Conservation (phyloP, 2,888 invertebrate genomes). For the Phytoseiulus persimilis region DNA sequence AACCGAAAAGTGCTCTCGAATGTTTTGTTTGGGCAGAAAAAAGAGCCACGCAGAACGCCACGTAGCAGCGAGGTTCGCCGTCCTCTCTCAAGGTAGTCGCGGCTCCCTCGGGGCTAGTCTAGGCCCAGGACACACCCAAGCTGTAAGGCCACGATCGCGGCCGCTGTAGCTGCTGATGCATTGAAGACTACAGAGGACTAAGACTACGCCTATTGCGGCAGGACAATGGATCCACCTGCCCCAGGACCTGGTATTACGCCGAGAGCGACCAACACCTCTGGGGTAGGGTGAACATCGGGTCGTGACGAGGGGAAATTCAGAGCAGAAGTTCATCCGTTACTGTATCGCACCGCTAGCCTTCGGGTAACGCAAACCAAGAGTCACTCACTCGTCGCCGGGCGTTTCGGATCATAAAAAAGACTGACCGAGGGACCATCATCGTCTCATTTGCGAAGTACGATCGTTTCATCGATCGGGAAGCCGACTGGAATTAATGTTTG, state of each 20-base stretch:
- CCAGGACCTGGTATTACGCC: background rate
- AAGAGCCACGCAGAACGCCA: background rate
- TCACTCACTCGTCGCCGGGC: background rate
- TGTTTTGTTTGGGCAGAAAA: background rate
- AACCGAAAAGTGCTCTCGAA: background rate
- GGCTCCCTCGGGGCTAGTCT: background rate
- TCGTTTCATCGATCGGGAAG: no score
- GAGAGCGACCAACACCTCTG: background rate
- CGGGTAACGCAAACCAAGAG: background rate
- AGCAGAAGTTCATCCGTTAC: background rate
- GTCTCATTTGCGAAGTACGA: no score
- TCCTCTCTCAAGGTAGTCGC: background rate
- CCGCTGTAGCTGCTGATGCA: background rate
- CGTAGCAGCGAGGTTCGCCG: background rate
- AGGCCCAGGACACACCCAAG: background rate
- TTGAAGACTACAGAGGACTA: background rate
- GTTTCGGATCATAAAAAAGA: background rate
- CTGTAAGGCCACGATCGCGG: background rate
- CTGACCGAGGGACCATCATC: background rate
- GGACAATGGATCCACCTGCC: slow-evolving; percentile 5
- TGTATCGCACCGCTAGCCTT: background rate
- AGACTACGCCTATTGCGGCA: background rate
- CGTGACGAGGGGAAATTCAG: background rate
- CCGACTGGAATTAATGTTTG: no score
- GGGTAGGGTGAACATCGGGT: background rate